These are phyloP conservation scores for Microplitis deprimator DNA, from an alignment of 2,888 invertebrate species.

Conservation along the genomic window DNA sequence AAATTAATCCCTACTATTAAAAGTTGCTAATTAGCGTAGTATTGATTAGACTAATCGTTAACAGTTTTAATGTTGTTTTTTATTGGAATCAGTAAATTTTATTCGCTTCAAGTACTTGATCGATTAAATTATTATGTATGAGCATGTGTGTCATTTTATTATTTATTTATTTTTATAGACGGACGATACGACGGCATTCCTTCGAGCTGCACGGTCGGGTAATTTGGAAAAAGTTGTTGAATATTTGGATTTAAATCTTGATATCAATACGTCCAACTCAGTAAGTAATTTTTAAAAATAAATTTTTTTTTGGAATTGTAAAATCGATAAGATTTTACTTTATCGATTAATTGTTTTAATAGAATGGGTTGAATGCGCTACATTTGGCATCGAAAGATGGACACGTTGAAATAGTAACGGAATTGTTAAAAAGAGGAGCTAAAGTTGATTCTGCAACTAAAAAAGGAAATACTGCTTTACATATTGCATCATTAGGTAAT, in stretches of 20 bases:
- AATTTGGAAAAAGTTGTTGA: conserved; percentile 96
- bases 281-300: conserved; percentile 72
- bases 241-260: conserved; percentile 91
- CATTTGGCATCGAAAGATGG: conserved; percentile 99
- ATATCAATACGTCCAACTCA: conserved; percentile 98
- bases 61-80: too few relatives aligned
- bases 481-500: conserved; percentile 91
- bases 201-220: conserved; percentile 97
- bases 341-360: conserved; percentile 59
- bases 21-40: too few relatives aligned
- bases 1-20: too few relatives aligned
- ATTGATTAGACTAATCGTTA: too few relatives aligned
- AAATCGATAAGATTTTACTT: too few relatives aligned
- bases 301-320: background rate
- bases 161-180: conserved; percentile 75
- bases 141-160: background rate
- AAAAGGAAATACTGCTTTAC: conserved; percentile 96
- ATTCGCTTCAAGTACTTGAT: background rate
- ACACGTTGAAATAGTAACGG: conserved; percentile 92
- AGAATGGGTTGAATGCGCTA: conserved; percentile 98
- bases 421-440: conserved; percentile 91
- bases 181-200: conserved; percentile 96
- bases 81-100: background rate
- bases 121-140: background rate
- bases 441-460: conserved; percentile 96